A percentile compares a stretch with the other conserved stretches of the same genome.
These are phyloP conservation scores for Poeciliopsis gracilis DNA, from an alignment of 2,797 vertebrate species.

Conservation along the genomic window DNA sequence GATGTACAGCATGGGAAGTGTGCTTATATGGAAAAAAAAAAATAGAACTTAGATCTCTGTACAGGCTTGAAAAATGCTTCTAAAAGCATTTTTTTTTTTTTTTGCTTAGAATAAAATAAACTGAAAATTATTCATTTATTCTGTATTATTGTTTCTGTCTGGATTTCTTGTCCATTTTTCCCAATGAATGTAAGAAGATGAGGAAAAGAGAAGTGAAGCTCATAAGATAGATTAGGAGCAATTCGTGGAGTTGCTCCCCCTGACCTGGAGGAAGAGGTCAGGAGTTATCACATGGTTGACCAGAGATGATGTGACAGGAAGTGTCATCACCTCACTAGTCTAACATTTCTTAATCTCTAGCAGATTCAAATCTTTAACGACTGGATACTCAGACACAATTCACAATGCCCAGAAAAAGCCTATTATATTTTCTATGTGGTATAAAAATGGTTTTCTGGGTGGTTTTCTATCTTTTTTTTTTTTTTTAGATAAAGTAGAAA, in stretches of 20 bases:
- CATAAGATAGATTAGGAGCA: conserved; percentile 25
- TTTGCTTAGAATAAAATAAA: neutral
- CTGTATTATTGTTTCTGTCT: no score
- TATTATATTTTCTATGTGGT: neutral
- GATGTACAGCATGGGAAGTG: neutral
- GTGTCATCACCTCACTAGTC: conserved; percentile 41
- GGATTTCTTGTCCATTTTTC: neutral
- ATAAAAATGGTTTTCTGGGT: neutral
- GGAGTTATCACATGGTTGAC: conserved; percentile 50
- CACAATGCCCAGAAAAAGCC: neutral
- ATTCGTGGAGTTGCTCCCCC: conserved; percentile 20
- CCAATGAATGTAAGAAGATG: neutral
- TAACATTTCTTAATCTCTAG: neutral
- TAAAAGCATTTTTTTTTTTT: neutral
- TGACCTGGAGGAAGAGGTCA: conserved; percentile 47
- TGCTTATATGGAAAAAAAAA: neutral
- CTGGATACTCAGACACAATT: neutral
- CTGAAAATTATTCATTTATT: neutral
- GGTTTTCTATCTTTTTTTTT: neutral
- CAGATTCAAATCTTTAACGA: neutral
- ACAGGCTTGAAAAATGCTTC: neutral
- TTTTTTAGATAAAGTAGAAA: neutral
- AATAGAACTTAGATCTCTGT: neutral
- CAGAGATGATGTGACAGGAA: conserved; percentile 34
- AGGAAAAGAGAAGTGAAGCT: conserved; percentile 4